Conservation (phyloP, 2,113 vertebrate genomes). For the Athene noctua region DNA sequence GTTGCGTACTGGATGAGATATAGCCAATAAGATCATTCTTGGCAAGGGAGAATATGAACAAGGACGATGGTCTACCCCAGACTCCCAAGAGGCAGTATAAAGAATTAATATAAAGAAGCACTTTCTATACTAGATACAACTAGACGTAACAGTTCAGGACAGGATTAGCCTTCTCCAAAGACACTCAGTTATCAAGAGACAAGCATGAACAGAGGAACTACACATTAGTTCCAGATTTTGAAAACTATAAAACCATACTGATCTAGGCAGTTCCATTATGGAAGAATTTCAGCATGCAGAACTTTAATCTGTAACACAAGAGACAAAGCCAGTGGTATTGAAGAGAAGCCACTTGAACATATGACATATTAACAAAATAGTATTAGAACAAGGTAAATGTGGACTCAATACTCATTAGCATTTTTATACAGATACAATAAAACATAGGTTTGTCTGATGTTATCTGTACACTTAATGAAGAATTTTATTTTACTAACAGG, state of each 20-base stretch:
- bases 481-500: background rate
- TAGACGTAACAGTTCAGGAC: background rate
- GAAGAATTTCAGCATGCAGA: background rate
- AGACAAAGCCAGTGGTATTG: background rate
- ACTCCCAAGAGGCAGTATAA: background rate
- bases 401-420: background rate
- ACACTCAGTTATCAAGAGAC: background rate
- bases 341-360: background rate
- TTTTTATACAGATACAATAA: background rate
- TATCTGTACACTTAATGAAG: background rate
- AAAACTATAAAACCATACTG: background rate
- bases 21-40: background rate
- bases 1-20: background rate
- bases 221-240: background rate
- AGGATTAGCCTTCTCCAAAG: background rate
- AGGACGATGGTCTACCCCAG: background rate
- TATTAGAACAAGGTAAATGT: background rate
- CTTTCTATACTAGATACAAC: background rate
- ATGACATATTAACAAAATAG: background rate
- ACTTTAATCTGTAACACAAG: background rate
- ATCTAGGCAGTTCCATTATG: background rate
- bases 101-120: background rate
- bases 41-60: background rate
- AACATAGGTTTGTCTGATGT: background rate
- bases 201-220: background rate